A percentile compares a stretch with the other conserved stretches of the same genome.
These are phyloP conservation scores for Biston betularia DNA, from an alignment of 2,888 invertebrate species.

Conservation along the genomic window DNA sequence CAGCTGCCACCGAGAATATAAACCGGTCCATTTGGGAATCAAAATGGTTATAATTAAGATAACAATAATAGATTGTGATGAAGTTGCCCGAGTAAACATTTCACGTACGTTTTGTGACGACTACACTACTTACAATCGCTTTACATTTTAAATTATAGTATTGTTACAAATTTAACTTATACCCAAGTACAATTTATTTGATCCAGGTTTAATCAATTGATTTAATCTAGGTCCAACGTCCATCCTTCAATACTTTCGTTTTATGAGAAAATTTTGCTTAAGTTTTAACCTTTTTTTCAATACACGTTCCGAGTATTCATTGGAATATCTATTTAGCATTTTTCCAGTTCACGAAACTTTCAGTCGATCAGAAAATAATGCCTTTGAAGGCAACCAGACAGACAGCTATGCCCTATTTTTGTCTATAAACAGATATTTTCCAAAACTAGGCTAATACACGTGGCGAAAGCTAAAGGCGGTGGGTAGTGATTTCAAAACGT, in stretches of 20 bases:
- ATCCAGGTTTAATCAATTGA: too few species aligned
- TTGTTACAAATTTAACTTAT: too few species aligned
- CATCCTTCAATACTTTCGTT: not conserved
- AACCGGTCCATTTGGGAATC: too few species aligned
- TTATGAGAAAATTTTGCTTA: not conserved
- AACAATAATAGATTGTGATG: too few species aligned
- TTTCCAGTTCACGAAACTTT: slow-evolving; percentile 24
- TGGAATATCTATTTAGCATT: not conserved
- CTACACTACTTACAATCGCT: too few species aligned
- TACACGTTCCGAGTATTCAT: slow-evolving; percentile 1
- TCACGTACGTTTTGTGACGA: too few species aligned
- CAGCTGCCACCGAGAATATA: too few species aligned
- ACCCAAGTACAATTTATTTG: too few species aligned
- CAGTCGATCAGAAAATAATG: slow-evolving; percentile 23
- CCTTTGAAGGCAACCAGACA: slow-evolving; percentile 6
- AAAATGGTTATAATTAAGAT: too few species aligned
- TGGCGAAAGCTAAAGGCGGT: slow-evolving; percentile 4
- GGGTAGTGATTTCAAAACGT: slow-evolving; percentile 5
- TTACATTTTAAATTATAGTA: too few species aligned
- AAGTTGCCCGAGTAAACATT: too few species aligned
- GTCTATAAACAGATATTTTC: not conserved
- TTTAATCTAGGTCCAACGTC: too few species aligned
- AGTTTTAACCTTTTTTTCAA: not conserved
- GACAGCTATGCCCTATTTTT: slow-evolving; percentile 5
- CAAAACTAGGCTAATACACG: slow-evolving; percentile 10